Conservation (phyloP, 2,113 vertebrate species). For the Corythaeola cristata region DNA sequence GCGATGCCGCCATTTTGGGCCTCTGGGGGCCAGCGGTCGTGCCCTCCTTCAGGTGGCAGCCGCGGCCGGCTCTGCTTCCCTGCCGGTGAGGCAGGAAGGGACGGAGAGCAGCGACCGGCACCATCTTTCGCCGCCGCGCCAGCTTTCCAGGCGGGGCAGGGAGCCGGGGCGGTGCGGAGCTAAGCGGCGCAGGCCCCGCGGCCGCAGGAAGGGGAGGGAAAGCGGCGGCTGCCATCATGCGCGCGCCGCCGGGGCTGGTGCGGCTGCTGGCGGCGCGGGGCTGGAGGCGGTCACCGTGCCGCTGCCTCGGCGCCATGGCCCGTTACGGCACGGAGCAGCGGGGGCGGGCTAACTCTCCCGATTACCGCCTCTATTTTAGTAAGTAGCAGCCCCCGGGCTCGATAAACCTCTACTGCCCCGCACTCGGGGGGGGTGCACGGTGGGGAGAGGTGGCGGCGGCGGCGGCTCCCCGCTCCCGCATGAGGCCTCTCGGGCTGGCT, state of each 20-base stretch:
- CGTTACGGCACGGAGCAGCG: conserved; percentile 83
- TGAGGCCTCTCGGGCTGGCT: neutral
- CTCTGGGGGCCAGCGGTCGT: neutral
- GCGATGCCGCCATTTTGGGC: neutral
- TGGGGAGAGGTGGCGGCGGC: neutral
- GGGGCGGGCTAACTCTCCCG: conserved; percentile 77
- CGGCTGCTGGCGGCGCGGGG: neutral
- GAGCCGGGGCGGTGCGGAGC: neutral
- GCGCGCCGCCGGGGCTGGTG: neutral
- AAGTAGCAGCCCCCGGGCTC: conserved; percentile 70
- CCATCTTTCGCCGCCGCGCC: neutral
- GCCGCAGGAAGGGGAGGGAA: conserved; percentile 25
- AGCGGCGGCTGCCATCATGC: neutral
- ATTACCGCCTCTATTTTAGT: conserved; percentile 93
- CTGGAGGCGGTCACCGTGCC: neutral
- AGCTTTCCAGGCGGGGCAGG: too few relatives aligned
- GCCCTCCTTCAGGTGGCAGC: neutral
- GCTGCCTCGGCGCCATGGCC: conserved; percentile 61
- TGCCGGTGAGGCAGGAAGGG: neutral
- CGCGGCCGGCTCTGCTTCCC: neutral
- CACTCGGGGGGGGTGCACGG: neutral
- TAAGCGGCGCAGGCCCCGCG: neutral
- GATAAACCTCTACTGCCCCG: neutral
- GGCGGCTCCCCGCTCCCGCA: neutral
- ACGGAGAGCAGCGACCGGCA: accelerated